Base-by-base conservation (phyloP, 2,113 vertebrate species). In the Turnix velox region DNA sequence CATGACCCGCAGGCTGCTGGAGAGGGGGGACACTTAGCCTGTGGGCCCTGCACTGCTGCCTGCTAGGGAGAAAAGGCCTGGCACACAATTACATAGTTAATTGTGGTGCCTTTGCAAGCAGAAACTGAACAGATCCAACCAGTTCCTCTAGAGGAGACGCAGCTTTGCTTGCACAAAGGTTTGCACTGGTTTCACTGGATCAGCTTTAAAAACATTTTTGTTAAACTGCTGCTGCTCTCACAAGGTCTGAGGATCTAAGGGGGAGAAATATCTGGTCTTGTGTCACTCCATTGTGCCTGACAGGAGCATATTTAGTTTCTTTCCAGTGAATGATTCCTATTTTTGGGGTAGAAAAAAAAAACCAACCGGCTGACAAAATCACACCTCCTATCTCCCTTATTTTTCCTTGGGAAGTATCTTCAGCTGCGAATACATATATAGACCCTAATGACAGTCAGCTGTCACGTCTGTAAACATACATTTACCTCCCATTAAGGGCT, bases 401-500 rank as follows among this genome's bases (percentile, higher is more conserved):
- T 95, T 77, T 92, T 93, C 94, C 90, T 96, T 62, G 59, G 94
- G 93, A 97, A 95, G 85, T 39, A 67, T 67, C 69, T 97, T 97
- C 97, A 97, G 95, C 95, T 97, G 96, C 90, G 76, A 96, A 90
- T 87, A 73, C 2, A 0, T 76, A 77, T 65, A 77, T 89, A 86
- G 74, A 72, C 87, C 90, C 84, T 97, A 98, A 97, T 95, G 95
- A 97, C 91, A 93, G 78, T 98, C 98, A 98, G 97, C 98, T 98
- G 98, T 97, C 97, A 94, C 59, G 66, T 95, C 95, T 95, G 96
- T 97, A 98, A 98, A 98, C 97, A 96, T 93, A 97, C 93, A 93
- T 96, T 97, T 97, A 97, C 96, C 97, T 97, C 96, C 94, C 92
- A 97, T 97, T 98, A 98, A 97, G 95, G 93, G 89, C 93, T 96